Evolutionary conservation across 2,888 invertebrate species (phyloP).

Genomic region (Andricus curvator): DNA sequence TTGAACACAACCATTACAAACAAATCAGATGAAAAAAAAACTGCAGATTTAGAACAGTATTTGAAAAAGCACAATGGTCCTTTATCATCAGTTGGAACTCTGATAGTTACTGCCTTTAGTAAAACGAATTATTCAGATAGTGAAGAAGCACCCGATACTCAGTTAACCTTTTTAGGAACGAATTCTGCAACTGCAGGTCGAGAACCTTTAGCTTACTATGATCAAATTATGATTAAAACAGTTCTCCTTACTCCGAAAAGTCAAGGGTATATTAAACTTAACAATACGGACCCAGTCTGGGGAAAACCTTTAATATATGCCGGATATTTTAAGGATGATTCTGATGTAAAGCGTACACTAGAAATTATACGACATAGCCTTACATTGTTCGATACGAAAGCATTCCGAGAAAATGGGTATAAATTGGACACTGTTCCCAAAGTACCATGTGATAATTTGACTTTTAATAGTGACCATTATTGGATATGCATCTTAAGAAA

Average conservation of each 20-base stretch:
- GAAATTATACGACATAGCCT: too few species aligned
- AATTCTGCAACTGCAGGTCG: conserved; percentile 85
- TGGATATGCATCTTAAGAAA: neutral
- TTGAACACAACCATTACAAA: too few species aligned
- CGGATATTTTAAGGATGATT: too few species aligned
- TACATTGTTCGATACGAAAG: too few species aligned
- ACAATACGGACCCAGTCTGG: too few species aligned
- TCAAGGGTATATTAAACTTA: too few species aligned
- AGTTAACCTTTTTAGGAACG: conserved; percentile 63
- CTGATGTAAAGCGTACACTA: too few species aligned
- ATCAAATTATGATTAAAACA: conserved; percentile 51
- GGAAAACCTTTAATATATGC: too few species aligned
- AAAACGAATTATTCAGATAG: conserved; percentile 79
- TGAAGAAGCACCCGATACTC: conserved; percentile 82
- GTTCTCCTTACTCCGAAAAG: neutral
- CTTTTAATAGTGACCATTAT: neutral
- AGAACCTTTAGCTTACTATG: too few species aligned
- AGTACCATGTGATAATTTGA: neutral
- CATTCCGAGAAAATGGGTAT: neutral
- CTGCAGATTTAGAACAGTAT: too few species aligned
- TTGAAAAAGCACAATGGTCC: conserved; percentile 80
- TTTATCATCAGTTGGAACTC: conserved; percentile 78
- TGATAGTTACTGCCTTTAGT: conserved; percentile 79
- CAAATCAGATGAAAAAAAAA: too few species aligned
- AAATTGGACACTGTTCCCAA: neutral